phyloP scores from a whole-genome alignment of 2,888 invertebrate genomes.

The Andrena flavipes region DNA sequence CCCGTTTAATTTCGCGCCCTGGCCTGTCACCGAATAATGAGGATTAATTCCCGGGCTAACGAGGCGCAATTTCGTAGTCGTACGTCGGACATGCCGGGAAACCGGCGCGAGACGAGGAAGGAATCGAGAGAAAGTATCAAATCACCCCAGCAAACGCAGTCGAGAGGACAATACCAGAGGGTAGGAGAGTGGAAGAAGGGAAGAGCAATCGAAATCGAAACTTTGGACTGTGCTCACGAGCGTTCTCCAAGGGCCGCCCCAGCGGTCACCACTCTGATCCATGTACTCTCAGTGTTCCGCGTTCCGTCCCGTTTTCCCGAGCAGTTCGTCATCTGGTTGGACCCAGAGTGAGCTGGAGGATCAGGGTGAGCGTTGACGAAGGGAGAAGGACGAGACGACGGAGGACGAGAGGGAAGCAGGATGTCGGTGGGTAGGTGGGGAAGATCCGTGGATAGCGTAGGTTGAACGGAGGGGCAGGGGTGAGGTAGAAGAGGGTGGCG shows the following conservation, averaged over 20 bases:
- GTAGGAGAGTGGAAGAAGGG: neutral
- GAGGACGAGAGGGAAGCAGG: constrained; percentile 39
- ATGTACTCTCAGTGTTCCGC: constrained; percentile 78
- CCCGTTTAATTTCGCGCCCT: constrained; percentile 50
- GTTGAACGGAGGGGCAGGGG: constrained; percentile 48
- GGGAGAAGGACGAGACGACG: constrained; percentile 41
- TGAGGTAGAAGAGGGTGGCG: constrained; percentile 48
- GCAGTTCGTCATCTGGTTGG: constrained; percentile 82
- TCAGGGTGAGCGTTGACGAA: constrained; percentile 61
- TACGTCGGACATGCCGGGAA: constrained; percentile 3
- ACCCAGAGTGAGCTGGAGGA: constrained; percentile 74
- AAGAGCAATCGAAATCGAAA: constrained; percentile 1
- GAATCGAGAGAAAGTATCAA: neutral
- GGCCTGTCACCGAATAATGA: constrained; percentile 48
- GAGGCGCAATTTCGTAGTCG: constrained; percentile 30
- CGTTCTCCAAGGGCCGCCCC: neutral
- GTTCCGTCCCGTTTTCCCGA: constrained; percentile 80
- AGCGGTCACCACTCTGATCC: constrained; percentile 69
- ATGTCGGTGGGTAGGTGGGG: constrained; percentile 43
- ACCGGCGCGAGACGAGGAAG: neutral
- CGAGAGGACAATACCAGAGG: too few relatives aligned
- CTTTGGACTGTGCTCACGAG: neutral
- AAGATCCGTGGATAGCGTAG: constrained; percentile 63
- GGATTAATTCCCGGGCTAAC: constrained; percentile 44
- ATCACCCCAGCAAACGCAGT: too few relatives aligned